Percentiles rank a stretch among this genome's conserved stretches.
Evolutionary conservation across 2,888 invertebrate genomes (phyloP).

Genomic region (Campaea margaritaria): DNA sequence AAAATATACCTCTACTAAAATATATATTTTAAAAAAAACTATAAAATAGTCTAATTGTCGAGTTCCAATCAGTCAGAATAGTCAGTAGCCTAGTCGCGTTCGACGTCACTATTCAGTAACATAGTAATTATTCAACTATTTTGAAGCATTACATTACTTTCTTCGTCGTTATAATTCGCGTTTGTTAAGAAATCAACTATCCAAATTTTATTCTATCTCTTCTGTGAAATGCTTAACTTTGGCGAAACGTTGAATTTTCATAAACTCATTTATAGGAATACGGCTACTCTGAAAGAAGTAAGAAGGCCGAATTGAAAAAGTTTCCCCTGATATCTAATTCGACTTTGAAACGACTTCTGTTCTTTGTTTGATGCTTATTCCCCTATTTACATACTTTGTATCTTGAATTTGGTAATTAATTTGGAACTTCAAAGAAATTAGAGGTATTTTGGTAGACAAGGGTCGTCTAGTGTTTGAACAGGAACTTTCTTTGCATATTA

Average conservation of each 20-base stretch:
- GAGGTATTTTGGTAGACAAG: slow-evolving; percentile 13
- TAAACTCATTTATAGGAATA: slow-evolving; percentile 61
- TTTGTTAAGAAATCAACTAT: slow-evolving; percentile 27
- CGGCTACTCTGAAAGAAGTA: slow-evolving; percentile 58
- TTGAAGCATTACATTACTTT: no score
- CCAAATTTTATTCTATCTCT: slow-evolving; percentile 22
- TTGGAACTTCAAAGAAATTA: slow-evolving; percentile 27
- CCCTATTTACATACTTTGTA: slow-evolving; percentile 33
- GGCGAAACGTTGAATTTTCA: slow-evolving; percentile 47
- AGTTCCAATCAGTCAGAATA: no score
- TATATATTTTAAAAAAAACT: no score
- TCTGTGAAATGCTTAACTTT: slow-evolving; percentile 36
- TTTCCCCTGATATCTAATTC: slow-evolving; percentile 60
- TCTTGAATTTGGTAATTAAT: slow-evolving; percentile 30
- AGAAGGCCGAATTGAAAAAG: slow-evolving; percentile 68
- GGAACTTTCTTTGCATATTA: neutral
- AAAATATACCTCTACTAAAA: no score
- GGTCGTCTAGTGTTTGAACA: slow-evolving; percentile 4
- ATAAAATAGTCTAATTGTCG: no score
- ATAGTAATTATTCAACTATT: no score
- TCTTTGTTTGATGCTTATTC: slow-evolving; percentile 43
- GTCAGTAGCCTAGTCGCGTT: no score
- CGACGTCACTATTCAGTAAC: no score
- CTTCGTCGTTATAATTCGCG: no score
- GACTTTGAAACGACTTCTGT: slow-evolving; percentile 46